Evolutionary conservation across 1,140 invertebrate genomes (phyloP).

Genomic region (Phortica variegata): DNA sequence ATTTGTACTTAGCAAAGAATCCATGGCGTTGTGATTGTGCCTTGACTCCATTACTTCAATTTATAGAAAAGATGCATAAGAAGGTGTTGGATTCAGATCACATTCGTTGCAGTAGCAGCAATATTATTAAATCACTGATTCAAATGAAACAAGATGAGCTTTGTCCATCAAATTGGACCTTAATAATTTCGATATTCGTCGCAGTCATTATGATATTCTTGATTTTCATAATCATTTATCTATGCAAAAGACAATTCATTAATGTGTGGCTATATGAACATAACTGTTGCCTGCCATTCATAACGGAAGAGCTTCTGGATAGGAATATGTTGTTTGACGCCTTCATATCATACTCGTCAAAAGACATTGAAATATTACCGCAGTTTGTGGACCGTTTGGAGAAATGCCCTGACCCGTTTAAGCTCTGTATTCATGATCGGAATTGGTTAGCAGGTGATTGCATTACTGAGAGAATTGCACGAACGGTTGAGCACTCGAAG

Average conservation of each 20-base stretch:
- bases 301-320: background rate
- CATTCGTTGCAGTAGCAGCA: background rate
- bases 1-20: no score
- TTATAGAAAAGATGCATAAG: background rate
- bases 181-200: background rate
- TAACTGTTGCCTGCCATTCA: background rate
- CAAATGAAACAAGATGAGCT: background rate
- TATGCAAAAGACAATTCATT: background rate
- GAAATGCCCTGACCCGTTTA: no score
- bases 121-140: background rate
- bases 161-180: background rate
- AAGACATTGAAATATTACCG: no score
- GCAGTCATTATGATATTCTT: no score
- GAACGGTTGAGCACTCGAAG: background rate
- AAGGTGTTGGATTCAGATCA: background rate
- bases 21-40: no score
- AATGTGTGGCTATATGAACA: conserved; percentile 1
- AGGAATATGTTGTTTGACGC: background rate
- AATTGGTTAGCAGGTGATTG: background rate
- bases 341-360: background rate
- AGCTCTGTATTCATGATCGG: no score
- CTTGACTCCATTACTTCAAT: no score
- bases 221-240: background rate
- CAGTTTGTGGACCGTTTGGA: no score
- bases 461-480: background rate